These are phyloP conservation scores for Plusia festucae DNA, from an alignment of 2,888 invertebrate genomes.

Conservation along the genomic window DNA sequence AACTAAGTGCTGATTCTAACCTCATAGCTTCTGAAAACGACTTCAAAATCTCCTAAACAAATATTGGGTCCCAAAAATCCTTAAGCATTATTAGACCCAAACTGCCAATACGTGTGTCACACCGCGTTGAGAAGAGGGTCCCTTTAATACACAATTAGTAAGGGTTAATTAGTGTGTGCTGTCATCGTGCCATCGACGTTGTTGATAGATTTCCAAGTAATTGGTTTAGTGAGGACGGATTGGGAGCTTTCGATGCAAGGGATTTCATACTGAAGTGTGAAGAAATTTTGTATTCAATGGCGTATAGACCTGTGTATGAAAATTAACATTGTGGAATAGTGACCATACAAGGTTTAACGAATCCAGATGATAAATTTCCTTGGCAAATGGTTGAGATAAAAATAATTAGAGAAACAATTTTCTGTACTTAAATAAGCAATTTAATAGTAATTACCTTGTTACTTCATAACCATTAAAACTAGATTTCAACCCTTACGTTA, in stretches of 20 bases:
- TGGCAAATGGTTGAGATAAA: background rate
- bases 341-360: no score
- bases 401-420: background rate
- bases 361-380: background rate
- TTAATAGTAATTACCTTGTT: background rate
- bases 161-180: conserved; percentile 50
- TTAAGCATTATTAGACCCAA: conserved; percentile 34
- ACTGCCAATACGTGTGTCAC: conserved; percentile 47
- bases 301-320: no score
- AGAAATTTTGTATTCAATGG: no score
- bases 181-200: conserved; percentile 35
- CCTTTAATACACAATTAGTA: conserved; percentile 54
- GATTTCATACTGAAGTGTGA: background rate
- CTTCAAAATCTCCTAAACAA: conserved; percentile 43
- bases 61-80: conserved; percentile 42
- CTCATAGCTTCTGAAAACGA: conserved; percentile 29
- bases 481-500: conserved; percentile 4
- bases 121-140: conserved; percentile 47
- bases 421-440: background rate
- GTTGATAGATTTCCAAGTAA: conserved; percentile 33
- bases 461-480: conserved; percentile 1
- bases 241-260: conserved; percentile 12
- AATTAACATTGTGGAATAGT: no score
- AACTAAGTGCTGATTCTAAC: conserved; percentile 24
- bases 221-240: conserved; percentile 21